Conservation (phyloP, 2,113 vertebrate genomes). For the Amblyornis subalaris region DNA sequence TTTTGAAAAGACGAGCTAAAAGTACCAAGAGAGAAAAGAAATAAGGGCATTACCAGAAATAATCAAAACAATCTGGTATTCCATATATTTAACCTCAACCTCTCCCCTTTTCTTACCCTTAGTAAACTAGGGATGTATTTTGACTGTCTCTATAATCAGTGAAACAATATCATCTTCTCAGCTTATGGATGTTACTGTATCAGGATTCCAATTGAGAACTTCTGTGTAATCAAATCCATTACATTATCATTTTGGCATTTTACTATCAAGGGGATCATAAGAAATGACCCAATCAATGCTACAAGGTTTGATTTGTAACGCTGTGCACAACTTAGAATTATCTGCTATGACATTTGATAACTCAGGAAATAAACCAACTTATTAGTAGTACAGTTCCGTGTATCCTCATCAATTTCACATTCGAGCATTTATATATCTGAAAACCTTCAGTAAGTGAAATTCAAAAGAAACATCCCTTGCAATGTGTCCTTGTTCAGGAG, state of each 20-base stretch:
- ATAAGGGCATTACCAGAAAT: neutral
- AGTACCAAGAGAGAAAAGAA: neutral
- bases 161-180: neutral
- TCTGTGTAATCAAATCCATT: neutral
- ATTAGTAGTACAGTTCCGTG: neutral
- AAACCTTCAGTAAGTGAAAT: neutral
- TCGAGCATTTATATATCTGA: neutral
- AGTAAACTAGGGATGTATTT: neutral
- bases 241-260: neutral
- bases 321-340: constrained; percentile 10
- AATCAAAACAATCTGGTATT: neutral
- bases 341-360: neutral
- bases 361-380: constrained; percentile 43
- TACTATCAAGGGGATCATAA: neutral
- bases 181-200: neutral
- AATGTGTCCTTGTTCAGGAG: neutral
- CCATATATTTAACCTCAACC: neutral
- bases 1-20: neutral
- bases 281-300: neutral
- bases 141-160: neutral
- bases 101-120: neutral
- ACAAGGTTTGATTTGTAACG: neutral
- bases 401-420: neutral
- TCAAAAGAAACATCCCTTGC: neutral
- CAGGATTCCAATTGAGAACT: neutral